A percentile compares a stretch with the other conserved stretches of the same genome.
Conservation (phyloP, 2,797 vertebrate genomes). For the Ptychadena robeensis region DNA sequence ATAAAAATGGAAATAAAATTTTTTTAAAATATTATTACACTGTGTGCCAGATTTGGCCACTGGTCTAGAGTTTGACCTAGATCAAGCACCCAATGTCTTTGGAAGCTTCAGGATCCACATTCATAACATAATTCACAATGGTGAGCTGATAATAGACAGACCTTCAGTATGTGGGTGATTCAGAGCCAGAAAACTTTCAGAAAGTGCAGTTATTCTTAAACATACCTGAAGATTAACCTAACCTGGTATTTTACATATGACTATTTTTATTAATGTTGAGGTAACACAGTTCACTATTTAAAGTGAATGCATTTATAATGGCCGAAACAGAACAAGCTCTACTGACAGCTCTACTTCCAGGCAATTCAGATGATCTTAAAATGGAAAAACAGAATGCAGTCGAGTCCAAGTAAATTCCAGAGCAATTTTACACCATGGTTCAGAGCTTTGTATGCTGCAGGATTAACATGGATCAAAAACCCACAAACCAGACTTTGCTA, state of each 20-base stretch:
- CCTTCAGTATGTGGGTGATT: too few relatives aligned
- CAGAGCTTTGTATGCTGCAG: not conserved
- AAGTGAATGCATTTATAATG: not conserved
- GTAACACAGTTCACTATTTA: not conserved
- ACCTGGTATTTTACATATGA: not conserved
- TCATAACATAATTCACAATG: too few relatives aligned
- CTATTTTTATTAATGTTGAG: not conserved
- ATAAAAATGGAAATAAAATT: too few relatives aligned
- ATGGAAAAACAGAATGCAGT: not conserved
- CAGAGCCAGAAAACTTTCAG: too few relatives aligned
- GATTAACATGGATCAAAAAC: not conserved
- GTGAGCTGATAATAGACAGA: too few relatives aligned
- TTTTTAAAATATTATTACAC: too few relatives aligned
- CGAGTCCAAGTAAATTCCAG: not conserved
- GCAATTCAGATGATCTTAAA: not conserved
- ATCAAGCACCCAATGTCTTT: too few relatives aligned
- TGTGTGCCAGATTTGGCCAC: too few relatives aligned
- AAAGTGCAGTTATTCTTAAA: not conserved
- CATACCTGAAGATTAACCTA: not conserved
- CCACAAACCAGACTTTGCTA: not conserved
- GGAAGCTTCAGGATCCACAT: too few relatives aligned
- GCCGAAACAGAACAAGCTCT: not conserved
- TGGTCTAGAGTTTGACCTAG: too few relatives aligned
- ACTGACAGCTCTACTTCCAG: not conserved
- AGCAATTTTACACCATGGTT: not conserved